phyloP scores from a whole-genome alignment of 2,888 invertebrate genomes.

The Frankliniella fusca region DNA sequence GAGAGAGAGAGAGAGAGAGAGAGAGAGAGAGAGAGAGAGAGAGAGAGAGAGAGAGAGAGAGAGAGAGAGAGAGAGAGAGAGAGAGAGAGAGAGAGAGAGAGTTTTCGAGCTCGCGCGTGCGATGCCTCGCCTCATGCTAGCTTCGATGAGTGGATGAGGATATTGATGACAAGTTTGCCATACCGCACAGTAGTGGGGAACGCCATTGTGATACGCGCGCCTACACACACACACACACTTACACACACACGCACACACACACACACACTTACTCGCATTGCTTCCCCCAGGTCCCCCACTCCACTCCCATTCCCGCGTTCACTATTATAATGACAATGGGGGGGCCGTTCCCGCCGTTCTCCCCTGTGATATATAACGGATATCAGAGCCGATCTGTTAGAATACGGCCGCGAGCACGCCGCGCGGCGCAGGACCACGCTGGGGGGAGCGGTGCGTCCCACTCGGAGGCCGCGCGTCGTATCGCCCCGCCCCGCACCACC shows the following conservation, averaged over 20 bases:
- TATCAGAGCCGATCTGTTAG: constrained; percentile 16
- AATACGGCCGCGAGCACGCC: not conserved
- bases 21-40: constrained; percentile 2
- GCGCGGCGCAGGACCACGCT: not conserved
- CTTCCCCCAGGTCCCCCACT: not conserved
- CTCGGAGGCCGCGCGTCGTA: not conserved
- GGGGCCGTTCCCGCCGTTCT: not conserved
- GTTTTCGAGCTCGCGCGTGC: not conserved
- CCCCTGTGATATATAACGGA: constrained; percentile 15
- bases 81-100: not conserved
- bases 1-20: constrained; percentile 12
- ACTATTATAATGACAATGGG: constrained; percentile 7
- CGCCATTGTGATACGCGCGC: too few species aligned
- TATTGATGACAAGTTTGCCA: too few species aligned
- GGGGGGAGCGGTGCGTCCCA: not conserved
- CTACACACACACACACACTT: too few species aligned
- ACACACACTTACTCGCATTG: too few species aligned
- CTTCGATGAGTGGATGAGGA: too few species aligned
- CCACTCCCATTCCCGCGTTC: not conserved
- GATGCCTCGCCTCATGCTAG: too few species aligned
- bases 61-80: constrained; percentile 2
- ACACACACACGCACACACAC: not conserved
- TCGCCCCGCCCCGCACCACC: not conserved
- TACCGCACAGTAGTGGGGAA: too few species aligned
- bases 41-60: constrained; percentile 4